phyloP scores from a whole-genome alignment of 2,888 invertebrate genomes.

The Oscheius sp. region DNA sequence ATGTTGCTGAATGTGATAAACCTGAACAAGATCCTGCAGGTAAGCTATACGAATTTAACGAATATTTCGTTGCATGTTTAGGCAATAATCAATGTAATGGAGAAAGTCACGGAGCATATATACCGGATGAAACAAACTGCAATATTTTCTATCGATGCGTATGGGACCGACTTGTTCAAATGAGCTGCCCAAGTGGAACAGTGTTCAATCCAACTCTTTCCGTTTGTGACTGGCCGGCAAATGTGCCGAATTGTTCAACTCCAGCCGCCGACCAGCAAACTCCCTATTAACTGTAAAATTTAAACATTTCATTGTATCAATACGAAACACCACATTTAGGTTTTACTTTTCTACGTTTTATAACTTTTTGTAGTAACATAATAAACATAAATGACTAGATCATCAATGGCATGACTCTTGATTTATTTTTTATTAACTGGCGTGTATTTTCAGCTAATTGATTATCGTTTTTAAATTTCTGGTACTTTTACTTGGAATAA shows the following conservation, averaged over 20 bases:
- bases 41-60: background rate
- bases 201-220: slow-evolving; percentile 62
- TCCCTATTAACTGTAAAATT: no score
- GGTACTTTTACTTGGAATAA: no score
- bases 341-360: no score
- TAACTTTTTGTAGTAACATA: no score
- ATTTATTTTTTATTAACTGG: no score
- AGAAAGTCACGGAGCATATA: slow-evolving; percentile 53
- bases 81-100: slow-evolving; percentile 25
- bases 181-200: slow-evolving; percentile 59
- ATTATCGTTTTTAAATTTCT: no score
- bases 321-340: no score
- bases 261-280: background rate
- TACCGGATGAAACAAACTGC: slow-evolving; percentile 51
- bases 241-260: slow-evolving; percentile 41
- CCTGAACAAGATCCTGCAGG: slow-evolving; percentile 17
- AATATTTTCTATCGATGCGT: slow-evolving; percentile 63
- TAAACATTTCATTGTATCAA: no score
- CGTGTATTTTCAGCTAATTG: no score
- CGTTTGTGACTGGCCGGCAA: slow-evolving; percentile 62
- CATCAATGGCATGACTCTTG: no score
- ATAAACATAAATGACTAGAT: no score
- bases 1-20: slow-evolving; percentile 46
- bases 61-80: background rate
- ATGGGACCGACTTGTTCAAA: slow-evolving; percentile 53